Conservation (phyloP, 1,140 invertebrate species). For the Drosophila bifasciata region DNA sequence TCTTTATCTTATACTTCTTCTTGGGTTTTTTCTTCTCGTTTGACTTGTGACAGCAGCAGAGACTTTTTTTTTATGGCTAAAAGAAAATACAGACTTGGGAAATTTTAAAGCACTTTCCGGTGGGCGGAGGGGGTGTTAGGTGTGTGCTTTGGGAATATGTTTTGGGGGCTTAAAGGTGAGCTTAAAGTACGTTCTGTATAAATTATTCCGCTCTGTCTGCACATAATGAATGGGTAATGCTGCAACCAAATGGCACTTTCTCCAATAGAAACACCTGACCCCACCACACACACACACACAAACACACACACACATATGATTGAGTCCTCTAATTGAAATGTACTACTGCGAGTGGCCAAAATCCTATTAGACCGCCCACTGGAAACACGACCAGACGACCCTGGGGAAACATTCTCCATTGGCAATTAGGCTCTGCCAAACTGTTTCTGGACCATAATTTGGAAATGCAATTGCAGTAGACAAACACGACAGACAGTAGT, state of each 20-base stretch:
- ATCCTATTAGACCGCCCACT: slow-evolving; percentile 60
- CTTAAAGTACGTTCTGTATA: slow-evolving; percentile 7
- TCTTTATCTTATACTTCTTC: slow-evolving; percentile 12
- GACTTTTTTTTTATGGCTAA: slow-evolving; percentile 19
- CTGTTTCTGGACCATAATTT: slow-evolving; percentile 4
- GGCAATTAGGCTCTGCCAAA: slow-evolving; percentile 6
- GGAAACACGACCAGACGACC: slow-evolving; percentile 36
- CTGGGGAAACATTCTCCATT: slow-evolving; percentile 34
- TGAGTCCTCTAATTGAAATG: slow-evolving; percentile 72
- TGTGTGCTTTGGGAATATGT: too few species aligned
- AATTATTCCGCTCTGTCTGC: too few species aligned
- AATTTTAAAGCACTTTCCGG: slow-evolving; percentile 23
- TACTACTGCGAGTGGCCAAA: slow-evolving; percentile 58
- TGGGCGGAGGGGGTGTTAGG: background rate
- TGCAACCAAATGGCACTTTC: too few species aligned
- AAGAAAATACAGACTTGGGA: background rate
- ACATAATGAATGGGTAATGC: too few species aligned
- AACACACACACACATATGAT: slow-evolving; percentile 16
- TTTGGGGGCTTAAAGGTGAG: background rate
- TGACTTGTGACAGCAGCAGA: slow-evolving; percentile 15
- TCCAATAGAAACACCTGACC: slow-evolving; percentile 22
- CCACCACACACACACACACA: background rate
- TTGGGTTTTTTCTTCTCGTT: slow-evolving; percentile 4
- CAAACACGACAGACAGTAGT: slow-evolving; percentile 14
- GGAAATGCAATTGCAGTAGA: background rate